Evolutionary conservation across 2,797 vertebrate genomes (phyloP).

Genomic region (Varecia variegata): DNA sequence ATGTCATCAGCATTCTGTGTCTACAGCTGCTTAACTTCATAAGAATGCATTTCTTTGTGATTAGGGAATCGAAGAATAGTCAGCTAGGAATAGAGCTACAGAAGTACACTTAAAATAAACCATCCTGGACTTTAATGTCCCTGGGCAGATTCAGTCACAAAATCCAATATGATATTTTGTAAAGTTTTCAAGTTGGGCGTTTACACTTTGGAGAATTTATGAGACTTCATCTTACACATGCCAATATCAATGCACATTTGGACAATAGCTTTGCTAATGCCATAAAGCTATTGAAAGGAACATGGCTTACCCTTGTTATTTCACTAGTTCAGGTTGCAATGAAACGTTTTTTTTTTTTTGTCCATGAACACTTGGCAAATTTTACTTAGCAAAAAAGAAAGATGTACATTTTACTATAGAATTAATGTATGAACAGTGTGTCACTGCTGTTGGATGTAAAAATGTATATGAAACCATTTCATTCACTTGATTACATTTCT

Average conservation of each 20-base stretch:
- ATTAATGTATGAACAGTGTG: constrained; percentile 88
- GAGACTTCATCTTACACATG: constrained; percentile 72
- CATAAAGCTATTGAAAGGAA: constrained; percentile 76
- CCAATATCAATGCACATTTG: constrained; percentile 75
- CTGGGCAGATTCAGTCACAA: constrained; percentile 77
- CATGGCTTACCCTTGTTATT: constrained; percentile 76
- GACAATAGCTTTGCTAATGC: constrained; percentile 78
- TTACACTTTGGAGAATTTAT: constrained; percentile 70
- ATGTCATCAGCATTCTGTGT: constrained; percentile 88
- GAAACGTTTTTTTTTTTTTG: constrained; percentile 75
- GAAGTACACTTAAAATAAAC: constrained; percentile 81
- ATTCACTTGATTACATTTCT: constrained; percentile 88
- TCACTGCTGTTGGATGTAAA: constrained; percentile 89
- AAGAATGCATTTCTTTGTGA: constrained; percentile 88
- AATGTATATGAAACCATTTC: constrained; percentile 90
- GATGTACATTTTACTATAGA: constrained; percentile 88
- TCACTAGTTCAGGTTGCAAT: constrained; percentile 77
- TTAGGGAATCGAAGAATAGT: constrained; percentile 86
- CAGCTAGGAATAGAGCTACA: constrained; percentile 84
- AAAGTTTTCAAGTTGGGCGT: constrained; percentile 78
- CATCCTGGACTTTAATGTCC: constrained; percentile 75
- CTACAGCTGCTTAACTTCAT: constrained; percentile 89
- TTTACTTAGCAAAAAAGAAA: constrained; percentile 80
- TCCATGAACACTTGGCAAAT: constrained; percentile 82
- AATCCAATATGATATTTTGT: constrained; percentile 73